Evolutionary conservation across 2,113 vertebrate species (phyloP).

Genomic region (Ptilorrhoa leucosticta): DNA sequence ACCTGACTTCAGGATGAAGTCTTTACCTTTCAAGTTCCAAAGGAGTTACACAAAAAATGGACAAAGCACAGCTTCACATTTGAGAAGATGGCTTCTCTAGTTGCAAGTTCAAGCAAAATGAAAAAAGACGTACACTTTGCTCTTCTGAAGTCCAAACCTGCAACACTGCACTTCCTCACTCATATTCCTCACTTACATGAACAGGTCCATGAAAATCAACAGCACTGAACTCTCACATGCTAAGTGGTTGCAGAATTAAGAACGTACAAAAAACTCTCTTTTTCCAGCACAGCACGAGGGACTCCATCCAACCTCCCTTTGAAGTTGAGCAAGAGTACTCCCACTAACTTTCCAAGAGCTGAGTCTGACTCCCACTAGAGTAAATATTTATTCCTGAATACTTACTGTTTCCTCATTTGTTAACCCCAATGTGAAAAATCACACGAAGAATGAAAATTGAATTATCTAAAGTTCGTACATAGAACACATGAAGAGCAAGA

Average conservation of each 20-base stretch:
- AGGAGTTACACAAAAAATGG: neutral
- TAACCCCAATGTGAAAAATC: neutral
- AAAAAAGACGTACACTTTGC: neutral
- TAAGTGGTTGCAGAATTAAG: neutral
- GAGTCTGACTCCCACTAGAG: neutral
- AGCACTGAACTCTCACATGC: neutral
- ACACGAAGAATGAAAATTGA: neutral
- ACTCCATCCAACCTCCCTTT: neutral
- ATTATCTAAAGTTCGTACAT: neutral
- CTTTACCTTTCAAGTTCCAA: neutral
- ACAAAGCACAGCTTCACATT: neutral
- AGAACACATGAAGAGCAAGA: neutral
- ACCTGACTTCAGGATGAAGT: neutral
- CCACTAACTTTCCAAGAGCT: neutral
- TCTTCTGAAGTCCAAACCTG: neutral
- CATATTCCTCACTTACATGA: neutral
- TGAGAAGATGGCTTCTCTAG: neutral
- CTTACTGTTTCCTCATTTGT: neutral
- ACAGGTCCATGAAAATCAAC: neutral
- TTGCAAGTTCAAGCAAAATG: neutral
- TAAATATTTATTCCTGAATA: constrained; percentile 20
- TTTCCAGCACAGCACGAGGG: neutral
- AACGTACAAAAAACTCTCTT: neutral
- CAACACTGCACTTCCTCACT: neutral
- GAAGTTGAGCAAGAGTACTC: constrained; percentile 6